These are phyloP conservation scores for Hippoglossus hippoglossus DNA, from an alignment of 2,797 vertebrate species.

Conservation along the genomic window DNA sequence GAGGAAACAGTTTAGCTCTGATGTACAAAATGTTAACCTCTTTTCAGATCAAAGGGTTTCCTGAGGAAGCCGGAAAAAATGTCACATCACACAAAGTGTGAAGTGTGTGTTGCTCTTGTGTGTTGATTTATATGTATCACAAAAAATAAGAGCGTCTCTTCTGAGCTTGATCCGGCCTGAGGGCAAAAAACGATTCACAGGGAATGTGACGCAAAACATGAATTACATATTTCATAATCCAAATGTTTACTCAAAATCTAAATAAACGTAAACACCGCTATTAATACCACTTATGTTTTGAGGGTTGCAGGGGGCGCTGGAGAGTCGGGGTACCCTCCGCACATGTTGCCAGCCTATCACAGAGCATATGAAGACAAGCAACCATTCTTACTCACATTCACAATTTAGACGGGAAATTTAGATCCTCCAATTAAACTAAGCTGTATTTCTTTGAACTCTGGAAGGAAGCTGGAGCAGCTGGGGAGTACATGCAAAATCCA, in stretches of 20 bases:
- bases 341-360: no score
- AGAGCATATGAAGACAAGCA: no score
- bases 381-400: no score
- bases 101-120: conserved; percentile 3
- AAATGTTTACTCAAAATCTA: not conserved
- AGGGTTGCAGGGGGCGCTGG: no score
- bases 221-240: not conserved
- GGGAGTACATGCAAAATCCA: no score
- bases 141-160: not conserved
- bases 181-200: not conserved
- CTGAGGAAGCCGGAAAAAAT: conserved; percentile 28
- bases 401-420: no score
- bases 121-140: conserved; percentile 25
- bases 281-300: no score
- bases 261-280: no score
- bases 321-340: no score
- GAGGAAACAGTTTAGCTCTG: conserved; percentile 51
- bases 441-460: no score
- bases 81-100: conserved; percentile 15
- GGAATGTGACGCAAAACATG: not conserved
- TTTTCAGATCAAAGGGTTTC: conserved; percentile 65
- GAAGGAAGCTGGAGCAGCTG: no score
- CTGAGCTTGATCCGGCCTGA: not conserved
- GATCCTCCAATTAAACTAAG: no score
- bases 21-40: conserved; percentile 63